Evolutionary conservation across 2,797 vertebrate species (phyloP), one percentile per base, ranked within the genome.

Genomic region (Protosalanx chinensis): DNA sequence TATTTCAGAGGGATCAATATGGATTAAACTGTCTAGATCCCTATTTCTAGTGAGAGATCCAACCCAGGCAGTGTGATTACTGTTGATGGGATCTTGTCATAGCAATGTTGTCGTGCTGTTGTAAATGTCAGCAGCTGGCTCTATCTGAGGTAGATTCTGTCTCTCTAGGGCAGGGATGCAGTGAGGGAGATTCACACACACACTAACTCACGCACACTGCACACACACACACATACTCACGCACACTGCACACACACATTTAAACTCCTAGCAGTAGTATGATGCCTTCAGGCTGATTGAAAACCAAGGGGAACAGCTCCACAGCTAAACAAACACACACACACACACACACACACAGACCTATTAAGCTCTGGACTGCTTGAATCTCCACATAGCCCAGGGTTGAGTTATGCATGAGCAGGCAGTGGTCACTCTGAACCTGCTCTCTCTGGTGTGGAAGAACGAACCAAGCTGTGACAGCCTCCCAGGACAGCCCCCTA

Each of bases 241-340:
- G 23, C 33, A 64, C 63, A 23, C 63, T 27, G 46, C 35, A 29
- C 64, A 49, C 64, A 49, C 23, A 51, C 41, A 29, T 23, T 29
- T 10, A 49, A 20, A 66, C 12, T 46, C 64, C 23, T 3, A 59
- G 57, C 57, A 59, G 51, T 56, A 56, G 16, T 56, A 56, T 56
- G 51, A 56, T 56, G 15, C 51, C 51, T 56, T 56, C 51, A 56
- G 51, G 51, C 51, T 56, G 51, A 56, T 4, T 57, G 56, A 8
- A 64, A 53, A 64, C 18, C 32, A 46, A n/a, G 5, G 64, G 33
- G 64, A 72, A 68, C 65, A 66, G 37, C 58, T 72, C 71, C 67
- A 72, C 59, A 70, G 20, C 53, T 56, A 64, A 46, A 32, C 10
- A 20, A 12, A 16, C 64, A 46, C 35, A 41, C 63, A 65, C 63